Evolutionary conservation across 2,888 invertebrate species (phyloP).

Genomic region (Ectemnius cavifrons): DNA sequence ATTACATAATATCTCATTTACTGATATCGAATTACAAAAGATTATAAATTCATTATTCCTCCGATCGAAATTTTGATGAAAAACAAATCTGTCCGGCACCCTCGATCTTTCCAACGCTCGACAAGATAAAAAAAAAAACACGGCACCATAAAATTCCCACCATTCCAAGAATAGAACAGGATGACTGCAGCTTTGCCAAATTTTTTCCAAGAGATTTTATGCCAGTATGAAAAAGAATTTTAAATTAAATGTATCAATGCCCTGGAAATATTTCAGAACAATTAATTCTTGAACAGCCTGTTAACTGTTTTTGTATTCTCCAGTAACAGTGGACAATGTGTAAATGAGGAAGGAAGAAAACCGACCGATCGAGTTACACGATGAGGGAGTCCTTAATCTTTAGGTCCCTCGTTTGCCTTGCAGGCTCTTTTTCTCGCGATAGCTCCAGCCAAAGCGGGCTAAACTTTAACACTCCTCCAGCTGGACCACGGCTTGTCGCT

Average conservation of each 20-base stretch:
- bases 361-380: conserved; percentile 45
- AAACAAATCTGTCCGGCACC: neutral
- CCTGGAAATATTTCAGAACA: too few relatives aligned
- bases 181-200: too few relatives aligned
- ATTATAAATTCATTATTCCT: too few relatives aligned
- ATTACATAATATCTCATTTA: too few relatives aligned
- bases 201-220: too few relatives aligned
- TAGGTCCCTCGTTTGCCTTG: conserved; percentile 18
- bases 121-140: conserved; percentile 4
- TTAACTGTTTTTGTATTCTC: neutral
- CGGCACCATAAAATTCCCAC: conserved; percentile 26
- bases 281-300: too few relatives aligned
- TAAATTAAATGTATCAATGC: too few relatives aligned
- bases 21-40: too few relatives aligned
- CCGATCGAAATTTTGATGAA: conserved; percentile 7
- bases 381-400: conserved; percentile 21
- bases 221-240: too few relatives aligned
- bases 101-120: neutral
- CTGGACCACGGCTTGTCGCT: conserved; percentile 48
- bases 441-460: neutral
- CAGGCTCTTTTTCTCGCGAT: conserved; percentile 9
- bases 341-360: conserved; percentile 32
- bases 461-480: conserved; percentile 40
- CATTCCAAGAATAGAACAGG: conserved; percentile 32
- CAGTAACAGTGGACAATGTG: neutral